Base-by-base conservation (phyloP, 2,113 vertebrate genomes). In the Rallus limicola region DNA sequence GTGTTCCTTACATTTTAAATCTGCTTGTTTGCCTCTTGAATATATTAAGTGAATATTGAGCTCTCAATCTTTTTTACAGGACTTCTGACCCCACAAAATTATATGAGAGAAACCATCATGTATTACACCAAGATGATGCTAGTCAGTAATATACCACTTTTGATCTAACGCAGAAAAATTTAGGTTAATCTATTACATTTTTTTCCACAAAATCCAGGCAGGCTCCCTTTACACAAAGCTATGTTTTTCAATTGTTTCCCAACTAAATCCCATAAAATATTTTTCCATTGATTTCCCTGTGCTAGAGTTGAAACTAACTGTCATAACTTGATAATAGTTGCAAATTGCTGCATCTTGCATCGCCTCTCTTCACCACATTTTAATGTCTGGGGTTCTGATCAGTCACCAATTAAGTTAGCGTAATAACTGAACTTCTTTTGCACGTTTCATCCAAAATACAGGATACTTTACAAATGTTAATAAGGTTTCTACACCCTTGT, bases 401-500 rank as follows among this genome's bases (percentile, higher is more conserved):
- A 65, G 25, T 74, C 70, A 82, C 63, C 78, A 82, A 87, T 76
- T 69, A 95, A 92, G 48, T 58, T 91, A 92, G 65, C 87, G 95
- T 85, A 38, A 55, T 20, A 91, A 82, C 58, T 79, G 62, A 92
- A 89, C 58, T 75, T 93, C 64, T 75, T 36, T 29, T 53, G 26
- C 82, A 70, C 84, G 74, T 91, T 97, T 95, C 88, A 93, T 86
- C 86, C 82, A 88, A 69, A 67, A 90, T 72, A 58, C 63, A 88
- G 70, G 93, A 85, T 48, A 76, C 82, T 92, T 95, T 85, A 85
- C 62, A 82, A 90, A 82, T 55, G 82, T 92, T 92, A 94, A 95
- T 94, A 89, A 94, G 92, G 34, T 82, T 95, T 94, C 89, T 93
- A 90, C 74, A 93, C 74, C 65, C 62, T 89, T 87, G 65, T 93